phyloP scores from a whole-genome alignment of 1,140 invertebrate genomes.

The Streblospio benedicti region DNA sequence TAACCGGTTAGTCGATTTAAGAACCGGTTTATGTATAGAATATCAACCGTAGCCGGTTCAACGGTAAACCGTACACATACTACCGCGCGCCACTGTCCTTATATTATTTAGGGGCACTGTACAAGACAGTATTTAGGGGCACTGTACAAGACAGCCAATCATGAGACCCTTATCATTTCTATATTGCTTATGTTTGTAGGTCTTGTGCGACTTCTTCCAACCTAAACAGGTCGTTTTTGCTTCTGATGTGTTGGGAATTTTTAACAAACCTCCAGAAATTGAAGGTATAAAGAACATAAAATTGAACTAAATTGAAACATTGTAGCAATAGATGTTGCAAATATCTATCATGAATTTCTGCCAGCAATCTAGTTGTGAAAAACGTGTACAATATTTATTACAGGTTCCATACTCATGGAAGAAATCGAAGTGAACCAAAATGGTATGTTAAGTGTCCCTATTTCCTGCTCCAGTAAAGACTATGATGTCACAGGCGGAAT shows the following conservation, averaged over 20 bases:
- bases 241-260: slow-evolving; percentile 29
- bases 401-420: slow-evolving; percentile 20
- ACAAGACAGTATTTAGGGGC: no score
- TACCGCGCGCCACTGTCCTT: no score
- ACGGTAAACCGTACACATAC: no score
- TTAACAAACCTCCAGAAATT: slow-evolving; percentile 22
- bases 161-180: no score
- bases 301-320: background rate
- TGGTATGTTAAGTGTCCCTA: slow-evolving; percentile 5
- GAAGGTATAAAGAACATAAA: slow-evolving; percentile 17
- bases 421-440: slow-evolving; percentile 8
- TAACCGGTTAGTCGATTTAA: no score
- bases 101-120: no score
- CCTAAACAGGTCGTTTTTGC: slow-evolving; percentile 27
- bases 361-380: background rate
- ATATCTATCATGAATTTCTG: no score
- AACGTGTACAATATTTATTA: background rate
- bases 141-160: no score
- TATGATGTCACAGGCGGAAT: slow-evolving; percentile 30
- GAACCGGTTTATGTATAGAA: no score
- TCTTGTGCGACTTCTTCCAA: slow-evolving; percentile 18
- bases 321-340: no score
- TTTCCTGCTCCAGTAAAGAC: slow-evolving; percentile 8
- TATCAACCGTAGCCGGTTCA: no score
- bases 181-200: slow-evolving; percentile 18